phyloP scores from a whole-genome alignment of 2,113 vertebrate genomes.

The Sturnira hondurensis region DNA sequence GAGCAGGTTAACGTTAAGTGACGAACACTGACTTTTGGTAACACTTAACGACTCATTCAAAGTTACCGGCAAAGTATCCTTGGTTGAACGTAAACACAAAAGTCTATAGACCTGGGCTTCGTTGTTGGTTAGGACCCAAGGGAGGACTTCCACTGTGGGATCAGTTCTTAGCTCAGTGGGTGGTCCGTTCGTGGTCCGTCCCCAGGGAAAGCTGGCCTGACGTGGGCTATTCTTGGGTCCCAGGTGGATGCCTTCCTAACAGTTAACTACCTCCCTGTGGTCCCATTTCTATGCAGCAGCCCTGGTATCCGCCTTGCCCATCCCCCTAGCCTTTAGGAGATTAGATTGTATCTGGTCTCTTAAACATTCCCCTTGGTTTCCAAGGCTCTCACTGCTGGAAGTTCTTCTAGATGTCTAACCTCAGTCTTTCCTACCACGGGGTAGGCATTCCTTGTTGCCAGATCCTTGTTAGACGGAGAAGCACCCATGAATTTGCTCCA shows the following conservation, averaged over 20 bases:
- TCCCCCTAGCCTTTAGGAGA: neutral
- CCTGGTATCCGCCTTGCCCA: neutral
- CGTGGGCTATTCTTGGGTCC: too few species aligned
- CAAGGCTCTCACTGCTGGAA: neutral
- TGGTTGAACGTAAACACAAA: neutral
- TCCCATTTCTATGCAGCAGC: too few species aligned
- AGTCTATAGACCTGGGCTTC: neutral
- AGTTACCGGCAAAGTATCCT: neutral
- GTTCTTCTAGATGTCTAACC: neutral
- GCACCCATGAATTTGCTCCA: neutral
- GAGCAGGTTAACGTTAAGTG: too few species aligned
- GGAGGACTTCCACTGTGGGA: neutral
- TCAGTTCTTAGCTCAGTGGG: neutral
- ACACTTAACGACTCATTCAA: neutral
- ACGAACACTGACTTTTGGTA: neutral
- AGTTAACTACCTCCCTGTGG: neutral
- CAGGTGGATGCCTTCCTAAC: fast-evolving
- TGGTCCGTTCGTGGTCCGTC: neutral
- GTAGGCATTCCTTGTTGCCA: neutral
- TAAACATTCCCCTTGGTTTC: neutral
- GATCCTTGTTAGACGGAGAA: neutral
- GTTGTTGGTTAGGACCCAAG: neutral
- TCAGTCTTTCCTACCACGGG: neutral
- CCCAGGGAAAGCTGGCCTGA: neutral
- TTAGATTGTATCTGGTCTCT: fast-evolving